Conservation (phyloP, 2,113 vertebrate genomes). For the Pomatostomus ruficeps region DNA sequence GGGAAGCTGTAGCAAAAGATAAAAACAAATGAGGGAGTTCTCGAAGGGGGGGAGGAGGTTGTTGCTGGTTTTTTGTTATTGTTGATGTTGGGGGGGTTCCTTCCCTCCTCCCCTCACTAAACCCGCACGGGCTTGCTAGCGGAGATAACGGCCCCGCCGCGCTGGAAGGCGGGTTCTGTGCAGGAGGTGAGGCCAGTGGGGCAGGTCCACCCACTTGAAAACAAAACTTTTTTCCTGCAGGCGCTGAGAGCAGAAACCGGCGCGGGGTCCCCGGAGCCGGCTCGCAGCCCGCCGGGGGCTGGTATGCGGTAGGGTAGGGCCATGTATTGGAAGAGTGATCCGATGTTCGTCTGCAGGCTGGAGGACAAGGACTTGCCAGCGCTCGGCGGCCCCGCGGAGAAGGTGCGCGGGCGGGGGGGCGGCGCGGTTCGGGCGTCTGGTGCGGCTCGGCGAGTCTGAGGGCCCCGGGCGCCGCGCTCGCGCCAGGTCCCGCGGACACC, state of each 20-base stretch:
- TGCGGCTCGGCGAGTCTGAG: background rate
- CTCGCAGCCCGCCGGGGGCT: slow-evolving; percentile 9
- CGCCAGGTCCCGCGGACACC: background rate
- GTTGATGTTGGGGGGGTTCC: background rate
- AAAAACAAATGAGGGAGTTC: background rate
- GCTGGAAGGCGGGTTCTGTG: slow-evolving; percentile 69
- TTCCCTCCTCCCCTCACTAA: background rate
- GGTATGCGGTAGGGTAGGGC: slow-evolving; percentile 67
- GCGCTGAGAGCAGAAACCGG: slow-evolving; percentile 45
- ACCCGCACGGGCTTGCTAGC: background rate
- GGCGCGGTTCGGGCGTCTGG: slow-evolving; percentile 59
- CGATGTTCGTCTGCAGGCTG: slow-evolving; percentile 77
- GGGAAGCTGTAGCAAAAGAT: background rate
- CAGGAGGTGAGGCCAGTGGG: slow-evolving; percentile 77
- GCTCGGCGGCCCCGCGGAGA: slow-evolving; percentile 68
- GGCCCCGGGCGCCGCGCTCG: background rate
- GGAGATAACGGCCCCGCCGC: slow-evolving; percentile 23
- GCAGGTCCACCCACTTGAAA: slow-evolving; percentile 71
- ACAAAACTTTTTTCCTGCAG: slow-evolving; percentile 70
- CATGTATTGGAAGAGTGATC: slow-evolving; percentile 92
- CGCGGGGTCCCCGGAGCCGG: slow-evolving; percentile 1
- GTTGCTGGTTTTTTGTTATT: background rate
- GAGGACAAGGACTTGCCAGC: slow-evolving; percentile 73
- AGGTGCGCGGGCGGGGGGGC: slow-evolving; percentile 72
- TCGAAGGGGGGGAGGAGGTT: background rate